phyloP scores from a whole-genome alignment of 2,797 vertebrate species.

The Lacerta viridis region DNA sequence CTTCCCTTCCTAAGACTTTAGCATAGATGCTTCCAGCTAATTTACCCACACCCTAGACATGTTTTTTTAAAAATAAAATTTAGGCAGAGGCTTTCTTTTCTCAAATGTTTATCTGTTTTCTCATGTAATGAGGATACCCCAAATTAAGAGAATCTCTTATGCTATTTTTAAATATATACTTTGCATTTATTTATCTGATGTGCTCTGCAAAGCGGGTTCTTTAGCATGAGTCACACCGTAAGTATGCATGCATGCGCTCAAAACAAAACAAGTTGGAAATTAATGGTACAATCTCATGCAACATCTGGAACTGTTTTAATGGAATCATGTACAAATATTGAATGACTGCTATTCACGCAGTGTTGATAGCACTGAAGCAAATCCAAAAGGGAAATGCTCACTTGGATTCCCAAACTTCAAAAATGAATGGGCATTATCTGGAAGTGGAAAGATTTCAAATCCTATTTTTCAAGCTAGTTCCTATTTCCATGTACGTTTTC shows the following conservation, averaged over 20 bases:
- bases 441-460: neutral
- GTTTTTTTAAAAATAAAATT: conserved; percentile 1
- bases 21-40: conserved; percentile 18
- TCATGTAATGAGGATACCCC: conserved; percentile 13
- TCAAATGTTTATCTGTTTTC: conserved; percentile 38
- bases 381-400: neutral
- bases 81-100: neutral
- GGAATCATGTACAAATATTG: neutral
- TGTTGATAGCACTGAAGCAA: neutral
- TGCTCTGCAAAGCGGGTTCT: neutral
- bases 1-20: conserved; percentile 24
- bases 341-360: neutral
- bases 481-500: too few relatives aligned
- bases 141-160: neutral
- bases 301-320: neutral
- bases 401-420: neutral
- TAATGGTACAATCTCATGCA: neutral
- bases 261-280: neutral
- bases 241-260: neutral
- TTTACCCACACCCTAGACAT: conserved; percentile 1
- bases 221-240: conserved; percentile 10
- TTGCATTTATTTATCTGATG: conserved; percentile 11
- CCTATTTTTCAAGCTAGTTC: neutral
- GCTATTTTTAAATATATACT: conserved; percentile 13
- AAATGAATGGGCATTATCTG: neutral